These are phyloP conservation scores for Pegoplata infirma DNA, from an alignment of 2,888 invertebrate species.

Conservation along the genomic window DNA sequence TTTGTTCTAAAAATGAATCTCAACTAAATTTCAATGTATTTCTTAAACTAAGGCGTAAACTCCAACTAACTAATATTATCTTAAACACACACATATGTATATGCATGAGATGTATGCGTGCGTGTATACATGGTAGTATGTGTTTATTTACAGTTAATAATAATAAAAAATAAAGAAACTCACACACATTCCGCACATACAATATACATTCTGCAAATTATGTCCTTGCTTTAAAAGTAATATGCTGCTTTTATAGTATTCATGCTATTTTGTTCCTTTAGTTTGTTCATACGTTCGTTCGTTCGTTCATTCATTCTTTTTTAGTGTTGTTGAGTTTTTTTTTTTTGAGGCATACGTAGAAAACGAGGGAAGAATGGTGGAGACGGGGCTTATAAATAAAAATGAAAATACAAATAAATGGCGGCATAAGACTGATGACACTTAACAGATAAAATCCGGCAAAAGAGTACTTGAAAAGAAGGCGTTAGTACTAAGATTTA, in stretches of 20 bases:
- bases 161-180: too few species aligned
- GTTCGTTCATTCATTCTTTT: background rate
- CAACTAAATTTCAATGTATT: constrained; percentile 21
- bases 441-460: constrained; percentile 70
- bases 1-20: background rate
- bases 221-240: constrained; percentile 46
- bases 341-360: background rate
- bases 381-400: constrained; percentile 19
- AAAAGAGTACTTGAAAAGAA: constrained; percentile 57
- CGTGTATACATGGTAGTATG: too few species aligned
- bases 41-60: background rate
- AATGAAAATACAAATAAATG: constrained; percentile 59
- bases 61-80: constrained; percentile 2
- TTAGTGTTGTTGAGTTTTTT: background rate
- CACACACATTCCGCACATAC: constrained; percentile 16
- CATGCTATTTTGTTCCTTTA: background rate
- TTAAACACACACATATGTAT: background rate
- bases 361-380: background rate
- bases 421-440: constrained; percentile 69
- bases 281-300: background rate
- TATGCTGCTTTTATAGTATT: constrained; percentile 31
- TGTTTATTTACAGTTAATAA: constrained; percentile 37
- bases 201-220: constrained; percentile 48
- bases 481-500: constrained; percentile 57
- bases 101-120: too few species aligned